Conservation (phyloP, 2,113 vertebrate genomes). For the human region DNA sequence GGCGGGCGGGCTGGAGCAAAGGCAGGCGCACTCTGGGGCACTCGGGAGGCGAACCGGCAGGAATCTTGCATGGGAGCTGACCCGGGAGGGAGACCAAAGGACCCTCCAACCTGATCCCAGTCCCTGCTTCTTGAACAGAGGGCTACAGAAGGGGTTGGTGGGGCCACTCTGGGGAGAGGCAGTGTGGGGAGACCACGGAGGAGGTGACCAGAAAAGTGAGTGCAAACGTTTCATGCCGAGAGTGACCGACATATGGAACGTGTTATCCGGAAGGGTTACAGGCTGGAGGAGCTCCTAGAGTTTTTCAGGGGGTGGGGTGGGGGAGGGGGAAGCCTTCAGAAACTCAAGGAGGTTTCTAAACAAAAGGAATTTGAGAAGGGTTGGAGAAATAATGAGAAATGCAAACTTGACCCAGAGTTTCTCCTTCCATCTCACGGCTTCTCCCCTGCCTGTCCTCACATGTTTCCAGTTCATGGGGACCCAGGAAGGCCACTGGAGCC, state of each 20-base stretch:
- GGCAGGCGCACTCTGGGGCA: not conserved
- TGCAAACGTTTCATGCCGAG: conserved; percentile 53
- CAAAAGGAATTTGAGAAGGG: conserved; percentile 80
- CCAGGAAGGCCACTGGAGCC: not conserved
- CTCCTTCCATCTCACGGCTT: conserved; percentile 52
- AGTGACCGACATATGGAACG: conserved; percentile 83
- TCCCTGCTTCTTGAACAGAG: not conserved
- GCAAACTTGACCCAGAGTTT: conserved; percentile 76
- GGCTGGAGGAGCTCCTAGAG: conserved; percentile 68
- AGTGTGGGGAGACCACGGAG: not conserved
- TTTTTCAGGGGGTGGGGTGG: conserved; percentile 73
- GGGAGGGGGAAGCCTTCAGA: conserved; percentile 55
- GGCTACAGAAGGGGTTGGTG: not conserved
- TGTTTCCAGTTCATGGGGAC: conserved; percentile 34
- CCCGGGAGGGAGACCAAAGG: not conserved
- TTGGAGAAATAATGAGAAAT: conserved; percentile 78
- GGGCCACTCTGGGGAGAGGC: not conserved
- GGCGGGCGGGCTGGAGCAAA: not conserved
- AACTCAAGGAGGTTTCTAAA: conserved; percentile 79
- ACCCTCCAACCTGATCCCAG: not conserved
- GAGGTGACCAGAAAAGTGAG: conserved; percentile 62
- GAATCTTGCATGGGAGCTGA: not conserved
- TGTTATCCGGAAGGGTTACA: conserved; percentile 78
- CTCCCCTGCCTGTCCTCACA: conserved; percentile 30
- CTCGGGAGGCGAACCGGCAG: not conserved